Evolutionary conservation across 2,888 invertebrate genomes (phyloP).

Genomic region (Sinelater perroti): DNA sequence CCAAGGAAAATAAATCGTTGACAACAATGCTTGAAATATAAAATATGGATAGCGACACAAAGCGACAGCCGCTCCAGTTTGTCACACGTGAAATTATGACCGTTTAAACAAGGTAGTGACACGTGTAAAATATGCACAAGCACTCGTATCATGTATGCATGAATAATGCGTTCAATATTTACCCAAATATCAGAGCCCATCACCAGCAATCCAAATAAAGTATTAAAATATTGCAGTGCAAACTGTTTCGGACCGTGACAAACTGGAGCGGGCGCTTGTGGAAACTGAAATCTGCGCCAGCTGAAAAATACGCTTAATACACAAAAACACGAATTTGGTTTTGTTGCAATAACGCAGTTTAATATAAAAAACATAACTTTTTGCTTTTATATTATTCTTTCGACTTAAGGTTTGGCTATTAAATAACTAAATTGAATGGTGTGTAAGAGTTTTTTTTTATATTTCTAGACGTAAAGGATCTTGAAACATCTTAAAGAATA

Average conservation of each 20-base stretch:
- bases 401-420: too few relatives aligned
- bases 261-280: conserved; percentile 5
- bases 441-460: too few relatives aligned
- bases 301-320: too few relatives aligned
- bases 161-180: conserved; percentile 55
- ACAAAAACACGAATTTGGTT: too few relatives aligned
- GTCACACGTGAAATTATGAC: conserved; percentile 54
- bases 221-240: conserved; percentile 37
- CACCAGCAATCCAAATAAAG: conserved; percentile 37
- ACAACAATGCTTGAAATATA: background rate
- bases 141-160: conserved; percentile 53
- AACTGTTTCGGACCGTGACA: conserved; percentile 18
- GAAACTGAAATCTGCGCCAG: too few relatives aligned
- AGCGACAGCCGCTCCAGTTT: conserved; percentile 40
- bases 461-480: too few relatives aligned
- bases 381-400: too few relatives aligned
- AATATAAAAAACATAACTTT: too few relatives aligned
- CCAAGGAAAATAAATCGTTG: too few relatives aligned
- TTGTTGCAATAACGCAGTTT: too few relatives aligned
- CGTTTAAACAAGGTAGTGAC: conserved; percentile 57
- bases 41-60: conserved; percentile 2
- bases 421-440: too few relatives aligned
- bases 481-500: too few relatives aligned
- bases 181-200: conserved; percentile 44
- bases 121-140: conserved; percentile 56